Evolutionary conservation across 2,797 vertebrate species (phyloP).

Genomic region (Phoxinus dragarum): DNA sequence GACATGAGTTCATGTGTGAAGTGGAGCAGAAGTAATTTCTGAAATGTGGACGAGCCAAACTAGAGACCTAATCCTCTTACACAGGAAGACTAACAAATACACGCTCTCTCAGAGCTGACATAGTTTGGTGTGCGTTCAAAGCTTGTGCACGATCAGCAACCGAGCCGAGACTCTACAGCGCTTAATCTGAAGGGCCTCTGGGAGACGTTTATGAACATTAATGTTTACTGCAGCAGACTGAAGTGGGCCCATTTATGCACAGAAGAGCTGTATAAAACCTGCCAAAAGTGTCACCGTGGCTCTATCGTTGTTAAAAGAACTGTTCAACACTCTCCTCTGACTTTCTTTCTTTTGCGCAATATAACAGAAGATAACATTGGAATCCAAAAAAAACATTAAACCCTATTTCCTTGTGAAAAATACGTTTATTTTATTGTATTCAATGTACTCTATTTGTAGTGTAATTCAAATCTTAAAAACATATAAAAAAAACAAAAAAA

Average conservation of each 20-base stretch:
- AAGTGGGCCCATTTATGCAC: neutral
- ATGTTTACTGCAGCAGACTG: conserved; percentile 20
- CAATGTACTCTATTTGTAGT: neutral
- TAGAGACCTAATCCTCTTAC: conserved; percentile 86
- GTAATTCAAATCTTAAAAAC: neutral
- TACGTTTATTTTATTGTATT: neutral
- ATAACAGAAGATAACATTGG: neutral
- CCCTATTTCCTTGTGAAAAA: neutral
- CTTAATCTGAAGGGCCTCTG: conserved; percentile 42
- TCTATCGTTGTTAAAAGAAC: neutral
- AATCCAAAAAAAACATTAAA: neutral
- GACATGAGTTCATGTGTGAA: conserved; percentile 71
- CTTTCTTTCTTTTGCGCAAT: neutral
- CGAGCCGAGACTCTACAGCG: conserved; percentile 59
- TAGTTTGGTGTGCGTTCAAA: conserved; percentile 63
- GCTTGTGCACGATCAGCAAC: conserved; percentile 69
- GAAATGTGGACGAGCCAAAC: conserved; percentile 82
- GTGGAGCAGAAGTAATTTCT: conserved; percentile 84
- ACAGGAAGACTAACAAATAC: conserved; percentile 55
- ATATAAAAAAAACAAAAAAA: no score
- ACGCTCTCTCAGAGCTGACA: conserved; percentile 67
- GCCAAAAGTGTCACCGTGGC: neutral
- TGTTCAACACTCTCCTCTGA: neutral
- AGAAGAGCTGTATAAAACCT: neutral
- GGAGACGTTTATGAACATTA: conserved; percentile 29